Evolutionary conservation across 2,113 vertebrate species (phyloP), one percentile per base, ranked within the genome.

Genomic region (Perca schrenkii): DNA sequence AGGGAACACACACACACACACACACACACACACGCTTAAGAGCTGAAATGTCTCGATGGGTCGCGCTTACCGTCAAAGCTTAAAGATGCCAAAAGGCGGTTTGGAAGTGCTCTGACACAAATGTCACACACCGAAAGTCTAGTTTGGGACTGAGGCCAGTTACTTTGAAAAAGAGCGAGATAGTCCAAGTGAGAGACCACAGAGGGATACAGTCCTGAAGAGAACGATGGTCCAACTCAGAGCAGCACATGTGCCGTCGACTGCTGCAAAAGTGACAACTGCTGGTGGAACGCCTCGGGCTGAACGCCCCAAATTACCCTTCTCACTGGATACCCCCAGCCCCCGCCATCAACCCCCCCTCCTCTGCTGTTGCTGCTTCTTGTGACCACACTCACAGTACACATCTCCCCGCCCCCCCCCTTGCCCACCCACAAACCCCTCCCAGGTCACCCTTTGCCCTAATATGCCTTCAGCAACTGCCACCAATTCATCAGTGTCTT

Each of bases 401-500:
- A 34, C 68, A 40, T 61, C 40, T 2, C 36, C 54, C 49, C n/a
- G n/a, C 79, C 62, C 56, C 31, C 52, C 79, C 31, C 71, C 25
- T 40, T 2, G 0, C 17, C 49, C 21, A 54, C 69, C 21, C 60
- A 11, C 11, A 87, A 68, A 88, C 80, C 86, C 86, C 90, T 90
- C 92, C 91, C 90, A 87, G 73, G 86, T 90, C 88, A 91, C 91
- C 92, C 92, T 90, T 86, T 95, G 93, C 93, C 93, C 94, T 93
- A 94, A 95, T 94, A 91, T 93, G 94, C 88, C 93, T 94, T 79
- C 82, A 93, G 86, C 94, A 95, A 96, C 95, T 95, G 94, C 85
- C 85, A 88, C 92, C 90, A 84, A 95, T 95, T 92, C 91, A 89
- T 95, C 93, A 94, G 89, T 79, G 94, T 92, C 93, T 43, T 76